Conservation (phyloP, 2,113 vertebrate species). For the Lethenteron reissneri region DNA sequence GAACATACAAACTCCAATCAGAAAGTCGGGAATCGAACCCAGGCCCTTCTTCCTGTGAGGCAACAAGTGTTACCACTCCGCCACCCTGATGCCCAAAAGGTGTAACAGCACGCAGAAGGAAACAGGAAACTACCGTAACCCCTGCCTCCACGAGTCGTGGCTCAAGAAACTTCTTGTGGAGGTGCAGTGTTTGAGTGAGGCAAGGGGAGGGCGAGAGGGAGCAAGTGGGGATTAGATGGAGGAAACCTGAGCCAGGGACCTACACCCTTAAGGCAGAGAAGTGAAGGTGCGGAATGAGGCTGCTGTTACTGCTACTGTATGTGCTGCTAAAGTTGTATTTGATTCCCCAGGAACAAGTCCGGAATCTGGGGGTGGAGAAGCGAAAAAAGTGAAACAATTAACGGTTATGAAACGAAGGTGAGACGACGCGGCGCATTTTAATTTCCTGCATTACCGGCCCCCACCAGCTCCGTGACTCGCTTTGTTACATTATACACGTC, state of each 20-base stretch:
- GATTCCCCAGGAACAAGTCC: constrained; percentile 52
- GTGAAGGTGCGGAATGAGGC: background rate
- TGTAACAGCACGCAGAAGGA: no score
- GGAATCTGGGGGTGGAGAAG: constrained; percentile 95
- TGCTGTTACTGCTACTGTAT: background rate
- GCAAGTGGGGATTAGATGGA: background rate
- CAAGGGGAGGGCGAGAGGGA: background rate
- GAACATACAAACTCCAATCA: no score
- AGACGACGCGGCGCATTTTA: constrained; percentile 2
- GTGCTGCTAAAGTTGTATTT: constrained; percentile 5
- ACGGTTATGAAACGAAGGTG: constrained; percentile 84
- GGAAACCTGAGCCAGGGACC: background rate
- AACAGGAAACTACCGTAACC: no score
- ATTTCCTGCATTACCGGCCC: background rate
- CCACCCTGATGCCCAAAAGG: no score
- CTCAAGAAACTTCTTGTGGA: no score
- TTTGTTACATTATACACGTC: background rate
- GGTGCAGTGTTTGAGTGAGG: no score
- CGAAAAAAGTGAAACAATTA: constrained; percentile 65
- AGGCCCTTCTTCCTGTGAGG: no score
- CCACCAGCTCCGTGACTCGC: background rate
- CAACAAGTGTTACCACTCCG: no score
- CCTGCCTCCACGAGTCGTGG: no score
- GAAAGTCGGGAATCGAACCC: no score
- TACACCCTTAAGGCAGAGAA: background rate